Conservation (phyloP, 2,888 invertebrate genomes). For the Apotomis turbidana region DNA sequence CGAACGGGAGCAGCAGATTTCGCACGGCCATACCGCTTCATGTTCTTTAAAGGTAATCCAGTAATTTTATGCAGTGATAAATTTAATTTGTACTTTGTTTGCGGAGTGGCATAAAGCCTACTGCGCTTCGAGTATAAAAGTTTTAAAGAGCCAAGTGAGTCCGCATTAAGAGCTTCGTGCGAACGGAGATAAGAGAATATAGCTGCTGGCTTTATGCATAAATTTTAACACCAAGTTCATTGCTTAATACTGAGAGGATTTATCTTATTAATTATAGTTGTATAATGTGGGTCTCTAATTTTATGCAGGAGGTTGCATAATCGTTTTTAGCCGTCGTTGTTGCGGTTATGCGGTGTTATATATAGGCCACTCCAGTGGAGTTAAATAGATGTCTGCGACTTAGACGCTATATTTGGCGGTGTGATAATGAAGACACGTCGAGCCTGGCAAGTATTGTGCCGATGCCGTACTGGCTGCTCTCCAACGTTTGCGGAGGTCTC, state of each 20-base stretch:
- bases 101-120: conserved; percentile 43
- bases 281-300: not conserved
- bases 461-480: conserved; percentile 26
- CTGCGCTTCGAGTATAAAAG: conserved; percentile 37
- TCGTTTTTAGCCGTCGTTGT: not conserved
- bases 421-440: conserved; percentile 36
- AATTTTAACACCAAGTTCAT: conserved; percentile 2
- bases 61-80: conserved; percentile 69
- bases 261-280: conserved; percentile 1
- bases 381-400: not conserved
- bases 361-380: not conserved
- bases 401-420: conserved; percentile 25
- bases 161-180: conserved; percentile 27
- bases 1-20: conserved; percentile 68
- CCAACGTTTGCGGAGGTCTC: conserved; percentile 30
- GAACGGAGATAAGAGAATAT: conserved; percentile 32
- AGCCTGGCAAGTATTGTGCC: conserved; percentile 19
- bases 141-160: conserved; percentile 37
- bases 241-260: not conserved
- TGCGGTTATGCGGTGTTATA: not conserved
- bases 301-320: not conserved
- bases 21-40: conserved; percentile 66
- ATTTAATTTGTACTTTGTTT: conserved; percentile 65
- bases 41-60: conserved; percentile 67
- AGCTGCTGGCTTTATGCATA: conserved; percentile 24